phyloP scores from a whole-genome alignment of 2,113 vertebrate species.

The Nycticryphes semicollaris region DNA sequence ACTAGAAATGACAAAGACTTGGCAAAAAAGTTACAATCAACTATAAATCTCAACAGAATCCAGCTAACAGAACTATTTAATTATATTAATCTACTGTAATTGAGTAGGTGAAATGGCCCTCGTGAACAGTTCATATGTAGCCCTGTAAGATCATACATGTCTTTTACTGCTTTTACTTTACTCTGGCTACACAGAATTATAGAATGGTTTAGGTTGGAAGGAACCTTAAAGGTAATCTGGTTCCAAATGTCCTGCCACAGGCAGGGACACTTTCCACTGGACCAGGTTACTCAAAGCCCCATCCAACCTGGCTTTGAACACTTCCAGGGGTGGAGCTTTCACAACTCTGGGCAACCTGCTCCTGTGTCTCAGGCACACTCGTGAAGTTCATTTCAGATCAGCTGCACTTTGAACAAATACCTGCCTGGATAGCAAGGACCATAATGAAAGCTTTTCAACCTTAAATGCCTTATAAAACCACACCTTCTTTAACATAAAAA shows the following conservation, averaged over 20 bases:
- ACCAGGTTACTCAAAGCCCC: background rate
- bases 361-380: background rate
- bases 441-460: fast-evolving
- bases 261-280: background rate
- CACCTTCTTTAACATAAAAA: background rate
- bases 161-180: fast-evolving
- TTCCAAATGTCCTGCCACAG: background rate
- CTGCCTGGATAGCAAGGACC: background rate
- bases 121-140: background rate
- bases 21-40: background rate
- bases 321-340: background rate
- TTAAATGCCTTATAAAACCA: background rate
- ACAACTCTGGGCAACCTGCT: background rate
- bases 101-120: background rate
- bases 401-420: fast-evolving
- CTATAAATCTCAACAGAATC: background rate
- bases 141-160: background rate
- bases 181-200: background rate
- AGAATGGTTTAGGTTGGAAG: background rate
- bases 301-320: background rate
- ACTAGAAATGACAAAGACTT: background rate
- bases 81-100: background rate
- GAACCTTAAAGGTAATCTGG: background rate
- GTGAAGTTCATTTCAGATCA: background rate
- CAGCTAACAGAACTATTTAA: background rate